These are phyloP conservation scores for Hippocampus barbouri DNA, from an alignment of 2,113 vertebrate species.

Conservation along the genomic window DNA sequence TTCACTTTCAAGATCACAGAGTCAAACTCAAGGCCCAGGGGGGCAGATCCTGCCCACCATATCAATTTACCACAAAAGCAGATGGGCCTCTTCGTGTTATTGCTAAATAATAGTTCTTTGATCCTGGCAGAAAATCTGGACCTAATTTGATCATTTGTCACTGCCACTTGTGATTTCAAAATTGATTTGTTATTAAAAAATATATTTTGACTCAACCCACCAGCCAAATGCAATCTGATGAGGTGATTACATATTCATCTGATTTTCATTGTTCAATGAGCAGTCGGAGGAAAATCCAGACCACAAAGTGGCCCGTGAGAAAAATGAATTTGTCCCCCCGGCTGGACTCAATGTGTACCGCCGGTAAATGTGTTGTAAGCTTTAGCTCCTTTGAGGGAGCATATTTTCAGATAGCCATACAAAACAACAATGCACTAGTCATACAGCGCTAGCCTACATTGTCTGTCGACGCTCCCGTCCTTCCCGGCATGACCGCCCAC, in stretches of 20 bases:
- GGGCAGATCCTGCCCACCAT: background rate
- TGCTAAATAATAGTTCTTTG: background rate
- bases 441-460: background rate
- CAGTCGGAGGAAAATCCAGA: background rate
- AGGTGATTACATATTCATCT: background rate
- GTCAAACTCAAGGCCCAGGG: background rate
- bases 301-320: no score
- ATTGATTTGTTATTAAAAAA: no score
- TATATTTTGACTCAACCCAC: no score
- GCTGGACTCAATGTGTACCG: background rate
- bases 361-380: background rate
- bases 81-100: background rate
- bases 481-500: slow-evolving; percentile 21
- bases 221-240: no score
- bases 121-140: background rate
- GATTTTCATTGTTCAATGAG: background rate
- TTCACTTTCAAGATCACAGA: background rate
- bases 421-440: background rate
- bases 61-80: background rate
- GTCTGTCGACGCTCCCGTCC: background rate
- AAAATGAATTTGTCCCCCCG: no score
- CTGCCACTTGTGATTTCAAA: no score
- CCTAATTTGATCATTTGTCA: background rate
- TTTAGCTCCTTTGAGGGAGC: background rate
- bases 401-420: background rate